These are phyloP conservation scores for Lineus longissimus DNA, from an alignment of 1,140 invertebrate species.

Conservation along the genomic window DNA sequence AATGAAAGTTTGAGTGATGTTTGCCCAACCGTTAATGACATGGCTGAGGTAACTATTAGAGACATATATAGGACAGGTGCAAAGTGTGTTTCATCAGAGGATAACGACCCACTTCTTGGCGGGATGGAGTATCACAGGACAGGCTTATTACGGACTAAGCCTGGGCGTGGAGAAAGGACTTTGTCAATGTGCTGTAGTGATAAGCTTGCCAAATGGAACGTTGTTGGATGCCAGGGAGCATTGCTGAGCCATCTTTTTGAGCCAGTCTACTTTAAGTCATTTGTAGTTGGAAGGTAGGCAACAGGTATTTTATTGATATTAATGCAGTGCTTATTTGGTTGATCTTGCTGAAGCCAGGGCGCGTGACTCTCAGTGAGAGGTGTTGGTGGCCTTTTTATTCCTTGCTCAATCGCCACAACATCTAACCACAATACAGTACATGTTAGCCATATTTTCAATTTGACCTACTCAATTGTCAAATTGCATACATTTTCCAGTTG, in stretches of 20 bases:
- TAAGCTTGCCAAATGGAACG: constrained; percentile 84
- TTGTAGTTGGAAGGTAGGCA: constrained; percentile 65
- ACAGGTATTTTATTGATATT: constrained; percentile 1
- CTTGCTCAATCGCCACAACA: background rate
- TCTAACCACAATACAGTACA: no score
- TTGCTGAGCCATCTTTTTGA: constrained; percentile 68
- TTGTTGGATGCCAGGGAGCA: constrained; percentile 81
- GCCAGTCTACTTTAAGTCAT: constrained; percentile 67
- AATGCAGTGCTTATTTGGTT: background rate
- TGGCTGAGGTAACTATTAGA: background rate
- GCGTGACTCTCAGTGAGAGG: background rate
- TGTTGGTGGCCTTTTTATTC: background rate
- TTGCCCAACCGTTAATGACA: no score
- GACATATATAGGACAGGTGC: constrained; percentile 83
- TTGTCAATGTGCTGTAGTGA: constrained; percentile 89
- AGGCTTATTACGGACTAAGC: constrained; percentile 80
- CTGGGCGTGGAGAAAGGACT: constrained; percentile 84
- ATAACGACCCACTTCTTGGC: constrained; percentile 40
- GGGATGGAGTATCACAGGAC: constrained; percentile 67
- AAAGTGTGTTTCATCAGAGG: constrained; percentile 66
- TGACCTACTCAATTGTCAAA: background rate
- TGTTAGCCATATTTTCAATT: background rate
- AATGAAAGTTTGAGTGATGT: background rate
- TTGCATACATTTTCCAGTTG: background rate
- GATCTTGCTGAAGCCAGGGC: no score